Evolutionary conservation across 2,797 vertebrate genomes (phyloP), one percentile per base, ranked within the genome.

Genomic region (Eutrigla gurnardus): DNA sequence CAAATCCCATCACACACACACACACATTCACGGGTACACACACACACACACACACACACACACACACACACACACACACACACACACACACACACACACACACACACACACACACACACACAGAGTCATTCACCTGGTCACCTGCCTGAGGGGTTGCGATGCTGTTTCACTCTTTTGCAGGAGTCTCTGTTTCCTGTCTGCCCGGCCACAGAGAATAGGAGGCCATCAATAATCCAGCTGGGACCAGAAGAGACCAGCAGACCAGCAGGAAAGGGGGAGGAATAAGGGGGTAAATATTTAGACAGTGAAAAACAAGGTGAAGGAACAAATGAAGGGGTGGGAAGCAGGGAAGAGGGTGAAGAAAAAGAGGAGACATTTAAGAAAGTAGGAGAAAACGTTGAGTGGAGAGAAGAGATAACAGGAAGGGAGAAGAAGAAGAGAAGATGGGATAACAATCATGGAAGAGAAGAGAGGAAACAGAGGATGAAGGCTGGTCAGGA

Each of bases 51-150:
- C 66, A 54, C 66, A 70, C 70, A 46, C 45, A 74, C 61, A 43
- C 54, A 39, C 78, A 36, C 70, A 58, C 58, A 45, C 53, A 65
- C 77, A 67, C 40, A n/a, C 60, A 59, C 59, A 45, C 68, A 55
- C 37, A 68, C 42, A 71, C 67, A 52, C 57, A 71, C 62, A 46
- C 62, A 52, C 55, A 75, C 61, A 70, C 42, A 79, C 60, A 60
- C 72, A 50, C 70, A 77, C 54, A 69, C 71, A 65, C 66, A 54
- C 57, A 60, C 42, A 43, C 49, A 66, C 67, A 55, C 18, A 64
- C 0, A 62, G 7, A 83, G 74, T 82, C 84, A 63, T 61, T 83
- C 86, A 88, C 87, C 77, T 86, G 83, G 84, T 87, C 86, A 88
- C 85, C 69, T 75, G 87, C 86, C 89, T 50, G 57, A 78, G 80